Conservation (phyloP, 2,113 vertebrate species). For the Paradoxurus hermaphroditus region DNA sequence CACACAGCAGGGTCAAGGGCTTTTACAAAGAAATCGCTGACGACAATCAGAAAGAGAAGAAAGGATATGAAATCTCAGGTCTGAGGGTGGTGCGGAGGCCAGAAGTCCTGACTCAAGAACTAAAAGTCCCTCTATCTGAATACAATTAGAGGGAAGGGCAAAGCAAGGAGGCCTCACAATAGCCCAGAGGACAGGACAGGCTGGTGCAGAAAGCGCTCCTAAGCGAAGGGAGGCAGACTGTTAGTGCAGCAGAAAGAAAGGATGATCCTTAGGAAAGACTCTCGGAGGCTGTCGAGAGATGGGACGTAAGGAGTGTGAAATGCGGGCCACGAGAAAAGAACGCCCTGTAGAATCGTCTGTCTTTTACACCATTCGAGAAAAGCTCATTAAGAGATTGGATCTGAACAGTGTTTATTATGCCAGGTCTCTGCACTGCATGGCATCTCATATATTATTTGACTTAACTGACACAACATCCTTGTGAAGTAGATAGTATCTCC, state of each 20-base stretch:
- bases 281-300: neutral
- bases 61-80: neutral
- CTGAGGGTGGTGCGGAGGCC: neutral
- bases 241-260: neutral
- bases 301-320: rapidly evolving
- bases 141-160: neutral
- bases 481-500: neutral
- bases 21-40: neutral
- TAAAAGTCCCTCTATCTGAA: neutral
- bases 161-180: neutral
- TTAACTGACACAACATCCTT: neutral
- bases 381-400: neutral
- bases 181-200: neutral
- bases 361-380: no score
- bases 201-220: neutral
- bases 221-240: neutral
- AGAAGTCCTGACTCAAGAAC: neutral
- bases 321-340: neutral
- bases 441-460: neutral
- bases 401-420: neutral
- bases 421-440: neutral
- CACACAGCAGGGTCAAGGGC: neutral
- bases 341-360: rapidly evolving
- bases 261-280: neutral
- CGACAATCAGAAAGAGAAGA: neutral